Evolutionary conservation across 1,140 invertebrate species (phyloP).

Genomic region (Whitmania pigra): DNA sequence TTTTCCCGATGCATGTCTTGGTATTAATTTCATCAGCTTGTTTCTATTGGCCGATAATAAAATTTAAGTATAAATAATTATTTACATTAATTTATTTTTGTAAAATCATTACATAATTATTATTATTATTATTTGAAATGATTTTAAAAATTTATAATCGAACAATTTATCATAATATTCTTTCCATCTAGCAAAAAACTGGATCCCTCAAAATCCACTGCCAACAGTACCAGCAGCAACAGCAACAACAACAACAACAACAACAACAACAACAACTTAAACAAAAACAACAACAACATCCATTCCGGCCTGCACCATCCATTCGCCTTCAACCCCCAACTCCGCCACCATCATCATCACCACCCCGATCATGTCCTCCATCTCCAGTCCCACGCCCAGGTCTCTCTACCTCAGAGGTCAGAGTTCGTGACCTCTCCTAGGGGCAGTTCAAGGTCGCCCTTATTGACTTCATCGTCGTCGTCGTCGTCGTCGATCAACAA

Average conservation of each 20-base stretch:
- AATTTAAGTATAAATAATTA: too few relatives aligned
- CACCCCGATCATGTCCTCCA: background rate
- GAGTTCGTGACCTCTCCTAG: too few relatives aligned
- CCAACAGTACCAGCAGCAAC: background rate
- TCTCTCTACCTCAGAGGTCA: too few relatives aligned
- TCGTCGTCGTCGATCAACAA: slow-evolving; percentile 2
- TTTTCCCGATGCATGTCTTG: too few relatives aligned
- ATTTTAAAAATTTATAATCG: too few relatives aligned
- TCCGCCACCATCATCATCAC: background rate
- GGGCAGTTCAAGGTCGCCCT: background rate
- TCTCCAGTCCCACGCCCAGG: too few relatives aligned
- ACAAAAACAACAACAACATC: background rate
- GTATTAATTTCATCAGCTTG: too few relatives aligned
- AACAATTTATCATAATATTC: background rate
- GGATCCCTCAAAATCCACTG: background rate
- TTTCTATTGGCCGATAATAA: too few relatives aligned
- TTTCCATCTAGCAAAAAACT: background rate
- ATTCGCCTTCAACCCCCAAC: background rate
- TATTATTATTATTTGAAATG: too few relatives aligned
- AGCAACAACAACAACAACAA: slow-evolving; percentile 3
- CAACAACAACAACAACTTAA: background rate
- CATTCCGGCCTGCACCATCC: background rate
- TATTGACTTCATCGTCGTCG: background rate
- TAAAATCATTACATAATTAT: too few relatives aligned
- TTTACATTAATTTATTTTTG: too few relatives aligned